Percentiles rank a stretch among this genome's conserved stretches.
phyloP scores from a whole-genome alignment of 1,140 invertebrate species.

The Mamestra configurata region DNA sequence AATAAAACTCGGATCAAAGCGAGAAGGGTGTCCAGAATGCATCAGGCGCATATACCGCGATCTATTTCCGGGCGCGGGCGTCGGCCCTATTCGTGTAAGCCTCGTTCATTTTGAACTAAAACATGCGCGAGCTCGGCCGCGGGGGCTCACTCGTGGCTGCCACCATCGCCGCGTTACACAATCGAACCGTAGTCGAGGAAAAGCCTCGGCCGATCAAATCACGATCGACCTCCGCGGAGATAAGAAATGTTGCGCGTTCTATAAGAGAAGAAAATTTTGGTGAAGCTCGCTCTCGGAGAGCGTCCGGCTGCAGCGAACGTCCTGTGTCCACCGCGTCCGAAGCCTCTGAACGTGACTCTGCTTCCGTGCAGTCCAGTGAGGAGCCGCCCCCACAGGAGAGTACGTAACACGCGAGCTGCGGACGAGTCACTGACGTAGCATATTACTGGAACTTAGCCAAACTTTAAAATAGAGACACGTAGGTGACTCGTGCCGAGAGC shows the following conservation, averaged over 20 bases:
- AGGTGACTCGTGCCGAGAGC: slow-evolving; percentile 78
- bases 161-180: slow-evolving; percentile 85
- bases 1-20: slow-evolving; percentile 73
- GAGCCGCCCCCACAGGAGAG: slow-evolving; percentile 83
- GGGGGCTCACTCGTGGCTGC: slow-evolving; percentile 86
- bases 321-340: slow-evolving; percentile 83
- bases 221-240: slow-evolving; percentile 64
- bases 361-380: slow-evolving; percentile 86
- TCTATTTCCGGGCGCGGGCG: slow-evolving; percentile 84
- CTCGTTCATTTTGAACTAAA: slow-evolving; percentile 82
- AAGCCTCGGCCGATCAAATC: slow-evolving; percentile 72
- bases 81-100: slow-evolving; percentile 78
- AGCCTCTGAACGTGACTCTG: slow-evolving; percentile 82
- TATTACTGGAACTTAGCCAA: slow-evolving; percentile 83
- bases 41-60: slow-evolving; percentile 74
- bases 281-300: slow-evolving; percentile 65
- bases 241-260: slow-evolving; percentile 65
- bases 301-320: slow-evolving; percentile 77
- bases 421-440: slow-evolving; percentile 82
- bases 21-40: slow-evolving; percentile 77
- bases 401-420: slow-evolving; percentile 81
- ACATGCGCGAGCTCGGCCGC: slow-evolving; percentile 85
- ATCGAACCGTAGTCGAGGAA: slow-evolving; percentile 72
- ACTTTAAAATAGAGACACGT: slow-evolving; percentile 82
- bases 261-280: slow-evolving; percentile 64